A percentile compares a stretch with the other conserved stretches of the same genome.
phyloP scores from a whole-genome alignment of 35 echinoderm and acorn worm genomes.

The Lytechinus variegatus region DNA sequence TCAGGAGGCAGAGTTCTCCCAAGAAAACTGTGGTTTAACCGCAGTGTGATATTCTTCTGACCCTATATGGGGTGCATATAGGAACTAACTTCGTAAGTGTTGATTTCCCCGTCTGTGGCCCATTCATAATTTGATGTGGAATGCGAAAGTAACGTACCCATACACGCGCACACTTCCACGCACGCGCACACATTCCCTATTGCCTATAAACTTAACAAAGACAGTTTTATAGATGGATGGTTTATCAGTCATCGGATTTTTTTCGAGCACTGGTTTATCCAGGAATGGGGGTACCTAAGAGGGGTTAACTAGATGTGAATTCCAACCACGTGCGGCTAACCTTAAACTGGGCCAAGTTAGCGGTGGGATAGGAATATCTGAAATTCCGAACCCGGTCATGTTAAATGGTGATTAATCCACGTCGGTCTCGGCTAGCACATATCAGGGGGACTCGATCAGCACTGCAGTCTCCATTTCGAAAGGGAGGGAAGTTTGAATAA shows the following conservation, averaged over 20 bases:
- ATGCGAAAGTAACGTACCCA: not conserved
- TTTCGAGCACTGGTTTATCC: not conserved
- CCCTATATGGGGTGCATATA: slow-evolving; percentile 1
- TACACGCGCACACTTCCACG: not conserved
- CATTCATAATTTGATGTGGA: not conserved
- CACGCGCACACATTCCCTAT: not conserved
- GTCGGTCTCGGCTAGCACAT: not conserved
- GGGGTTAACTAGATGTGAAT: slow-evolving; percentile 18
- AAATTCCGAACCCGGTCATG: slow-evolving; percentile 27
- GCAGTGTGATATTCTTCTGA: not conserved
- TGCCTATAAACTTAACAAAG: not conserved
- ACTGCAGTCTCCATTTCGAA: not conserved
- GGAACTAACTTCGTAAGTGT: not conserved
- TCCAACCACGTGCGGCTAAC: slow-evolving; percentile 18
- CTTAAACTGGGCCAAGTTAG: slow-evolving; percentile 41
- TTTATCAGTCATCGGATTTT: not conserved
- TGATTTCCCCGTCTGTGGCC: not conserved
- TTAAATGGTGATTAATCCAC: slow-evolving; percentile 40
- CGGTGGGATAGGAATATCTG: slow-evolving; percentile 27
- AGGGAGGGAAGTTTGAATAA: not conserved
- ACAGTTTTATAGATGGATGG: not conserved
- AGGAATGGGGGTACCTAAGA: slow-evolving; percentile 16
- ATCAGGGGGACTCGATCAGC: not conserved
- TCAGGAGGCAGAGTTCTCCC: not conserved
- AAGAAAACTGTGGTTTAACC: not conserved